These are phyloP conservation scores for Drosophila leonis DNA, from an alignment of 2,888 invertebrate species.

Conservation along the genomic window DNA sequence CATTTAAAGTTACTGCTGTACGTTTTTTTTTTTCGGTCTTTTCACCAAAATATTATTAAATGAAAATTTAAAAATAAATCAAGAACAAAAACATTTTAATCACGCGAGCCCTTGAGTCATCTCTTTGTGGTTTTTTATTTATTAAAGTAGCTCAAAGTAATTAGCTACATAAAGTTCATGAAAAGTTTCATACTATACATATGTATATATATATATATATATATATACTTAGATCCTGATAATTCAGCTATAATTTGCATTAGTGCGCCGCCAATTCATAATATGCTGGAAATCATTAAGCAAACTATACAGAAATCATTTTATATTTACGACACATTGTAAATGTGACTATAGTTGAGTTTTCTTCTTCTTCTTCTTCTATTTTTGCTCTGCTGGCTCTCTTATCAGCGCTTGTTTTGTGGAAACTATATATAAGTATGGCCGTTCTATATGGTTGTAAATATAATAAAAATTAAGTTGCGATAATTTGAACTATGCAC, in stretches of 20 bases:
- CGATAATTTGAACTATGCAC: constrained; percentile 65
- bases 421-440: constrained; percentile 36
- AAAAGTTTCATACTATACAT: not conserved
- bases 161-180: not conserved
- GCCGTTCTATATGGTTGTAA: constrained; percentile 13
- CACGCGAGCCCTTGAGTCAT: constrained; percentile 14
- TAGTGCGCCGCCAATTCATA: constrained; percentile 10
- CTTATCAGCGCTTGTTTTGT: constrained; percentile 63
- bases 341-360: constrained; percentile 24
- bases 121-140: constrained; percentile 22
- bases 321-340: constrained; percentile 53
- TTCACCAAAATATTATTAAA: constrained; percentile 15
- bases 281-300: constrained; percentile 32
- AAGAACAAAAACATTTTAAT: constrained; percentile 16
- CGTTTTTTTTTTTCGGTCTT: constrained; percentile 13
- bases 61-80: not conserved
- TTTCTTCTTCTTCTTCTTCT: constrained; percentile 4
- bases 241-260: not conserved
- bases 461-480: constrained; percentile 56
- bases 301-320: constrained; percentile 41
- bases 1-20: not conserved
- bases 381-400: not conserved
- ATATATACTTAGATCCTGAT: not conserved
- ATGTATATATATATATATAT: not conserved
- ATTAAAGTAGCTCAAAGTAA: not conserved